These are phyloP conservation scores for Drosophila chauvacae DNA, from an alignment of 1,140 invertebrate species.

Conservation along the genomic window DNA sequence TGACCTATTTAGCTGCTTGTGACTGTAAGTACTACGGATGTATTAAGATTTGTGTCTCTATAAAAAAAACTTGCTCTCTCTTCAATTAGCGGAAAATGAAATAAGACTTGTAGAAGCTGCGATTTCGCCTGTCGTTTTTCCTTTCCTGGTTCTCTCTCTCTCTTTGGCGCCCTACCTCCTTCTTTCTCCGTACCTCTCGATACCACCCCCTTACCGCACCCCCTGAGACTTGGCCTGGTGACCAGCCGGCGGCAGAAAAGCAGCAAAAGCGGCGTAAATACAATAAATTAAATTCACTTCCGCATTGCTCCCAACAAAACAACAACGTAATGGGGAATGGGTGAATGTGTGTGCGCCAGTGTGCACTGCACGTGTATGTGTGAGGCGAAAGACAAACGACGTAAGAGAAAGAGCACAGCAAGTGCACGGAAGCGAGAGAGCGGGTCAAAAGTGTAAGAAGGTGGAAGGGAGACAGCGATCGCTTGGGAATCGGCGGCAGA, in stretches of 20 bases:
- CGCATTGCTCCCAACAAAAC: constrained; percentile 80
- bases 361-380: constrained; percentile 30
- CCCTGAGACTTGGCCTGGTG: constrained; percentile 51
- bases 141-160: constrained; percentile 55
- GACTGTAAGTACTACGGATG: constrained; percentile 28
- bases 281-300: constrained; percentile 85
- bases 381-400: constrained; percentile 55
- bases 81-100: constrained; percentile 76
- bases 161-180: constrained; percentile 15
- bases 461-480: constrained; percentile 36
- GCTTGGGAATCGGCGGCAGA: constrained; percentile 48
- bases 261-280: constrained; percentile 67
- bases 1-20: constrained; percentile 9
- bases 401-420: constrained; percentile 61
- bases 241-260: constrained; percentile 56
- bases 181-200: not conserved
- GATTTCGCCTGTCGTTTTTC: constrained; percentile 41
- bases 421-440: constrained; percentile 65
- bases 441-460: constrained; percentile 41
- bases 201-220: not conserved
- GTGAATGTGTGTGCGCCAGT: constrained; percentile 48
- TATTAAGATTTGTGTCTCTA: constrained; percentile 58
- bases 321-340: constrained; percentile 70
- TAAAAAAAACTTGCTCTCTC: constrained; percentile 25
- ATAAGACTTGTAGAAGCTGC: constrained; percentile 57